phyloP scores from a whole-genome alignment of 2,113 vertebrate genomes.

The Bungarus multicinctus region DNA sequence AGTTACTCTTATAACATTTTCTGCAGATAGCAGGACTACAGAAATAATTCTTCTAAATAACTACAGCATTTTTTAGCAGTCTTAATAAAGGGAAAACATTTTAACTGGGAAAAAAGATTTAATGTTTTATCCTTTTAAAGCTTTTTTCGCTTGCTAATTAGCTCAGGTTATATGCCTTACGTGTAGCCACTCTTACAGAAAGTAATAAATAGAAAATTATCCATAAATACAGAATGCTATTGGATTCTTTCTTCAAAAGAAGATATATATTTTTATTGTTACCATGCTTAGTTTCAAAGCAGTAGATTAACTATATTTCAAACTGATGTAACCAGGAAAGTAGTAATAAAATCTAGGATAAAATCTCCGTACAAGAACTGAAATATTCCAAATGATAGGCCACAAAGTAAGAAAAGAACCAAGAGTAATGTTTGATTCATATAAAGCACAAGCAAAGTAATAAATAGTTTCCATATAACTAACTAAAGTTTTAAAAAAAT shows the following conservation, averaged over 20 bases:
- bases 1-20: not conserved
- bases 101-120: not conserved
- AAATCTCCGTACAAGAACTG: not conserved
- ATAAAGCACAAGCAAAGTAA: not conserved
- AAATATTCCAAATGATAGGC: not conserved
- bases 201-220: not conserved
- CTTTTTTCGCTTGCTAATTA: conserved; percentile 8
- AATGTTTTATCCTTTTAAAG: conserved; percentile 7
- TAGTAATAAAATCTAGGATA: not conserved
- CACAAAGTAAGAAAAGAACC: not conserved
- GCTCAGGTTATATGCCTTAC: not conserved
- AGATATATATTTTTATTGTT: not conserved
- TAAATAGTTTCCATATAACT: not conserved
- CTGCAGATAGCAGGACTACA: not conserved
- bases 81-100: not conserved
- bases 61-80: not conserved
- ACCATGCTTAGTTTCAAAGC: not conserved
- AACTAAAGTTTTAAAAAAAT: not conserved
- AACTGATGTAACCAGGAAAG: not conserved
- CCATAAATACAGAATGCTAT: conserved; percentile 4
- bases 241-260: not conserved
- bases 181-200: not conserved
- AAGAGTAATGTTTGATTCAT: not conserved
- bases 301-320: not conserved
- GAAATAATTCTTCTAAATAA: conserved; percentile 12